phyloP scores from a whole-genome alignment of 2,888 invertebrate species.

The Euspilapteryx auroguttella region DNA sequence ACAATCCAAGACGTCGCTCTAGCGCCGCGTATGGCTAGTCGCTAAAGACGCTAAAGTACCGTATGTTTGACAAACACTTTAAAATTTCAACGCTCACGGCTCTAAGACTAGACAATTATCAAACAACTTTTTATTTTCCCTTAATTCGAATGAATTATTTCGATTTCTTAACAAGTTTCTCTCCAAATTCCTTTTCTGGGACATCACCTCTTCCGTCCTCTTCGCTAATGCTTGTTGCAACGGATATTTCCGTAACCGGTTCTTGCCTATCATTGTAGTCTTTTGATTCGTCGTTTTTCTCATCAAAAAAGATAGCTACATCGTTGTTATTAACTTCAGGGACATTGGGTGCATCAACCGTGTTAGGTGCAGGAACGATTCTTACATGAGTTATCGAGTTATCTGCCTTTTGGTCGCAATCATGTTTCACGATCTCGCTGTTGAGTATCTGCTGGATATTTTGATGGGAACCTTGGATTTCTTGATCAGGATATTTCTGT shows the following conservation, averaged over 20 bases:
- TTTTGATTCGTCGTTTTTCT: constrained; percentile 11
- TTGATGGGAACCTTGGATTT: background rate
- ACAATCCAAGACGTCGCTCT: no score
- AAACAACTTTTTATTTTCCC: no score
- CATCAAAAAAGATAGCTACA: constrained; percentile 60
- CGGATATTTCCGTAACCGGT: constrained; percentile 46
- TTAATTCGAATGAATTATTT: no score
- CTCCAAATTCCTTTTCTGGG: constrained; percentile 21
- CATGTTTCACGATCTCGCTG: constrained; percentile 14
- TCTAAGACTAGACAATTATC: no score
- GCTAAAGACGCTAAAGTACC: no score
- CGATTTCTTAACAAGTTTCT: constrained; percentile 21
- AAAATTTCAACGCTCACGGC: no score
- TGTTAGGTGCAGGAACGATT: constrained; percentile 31
- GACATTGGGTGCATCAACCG: constrained; percentile 19
- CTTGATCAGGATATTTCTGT: constrained; percentile 6
- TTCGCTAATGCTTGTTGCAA: constrained; percentile 48
- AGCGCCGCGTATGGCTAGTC: no score
- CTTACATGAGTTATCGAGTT: constrained; percentile 42
- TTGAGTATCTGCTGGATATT: constrained; percentile 5
- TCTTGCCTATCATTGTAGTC: constrained; percentile 18
- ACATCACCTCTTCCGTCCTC: constrained; percentile 13
- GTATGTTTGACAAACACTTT: no score
- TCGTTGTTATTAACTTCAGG: constrained; percentile 57
- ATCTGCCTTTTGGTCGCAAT: constrained; percentile 42